Percentiles rank a stretch among this genome's conserved stretches.
These are phyloP conservation scores for Ianthella basta DNA, from an alignment of 37 sponge, comb jelly and placozoan species.

Conservation along the genomic window DNA sequence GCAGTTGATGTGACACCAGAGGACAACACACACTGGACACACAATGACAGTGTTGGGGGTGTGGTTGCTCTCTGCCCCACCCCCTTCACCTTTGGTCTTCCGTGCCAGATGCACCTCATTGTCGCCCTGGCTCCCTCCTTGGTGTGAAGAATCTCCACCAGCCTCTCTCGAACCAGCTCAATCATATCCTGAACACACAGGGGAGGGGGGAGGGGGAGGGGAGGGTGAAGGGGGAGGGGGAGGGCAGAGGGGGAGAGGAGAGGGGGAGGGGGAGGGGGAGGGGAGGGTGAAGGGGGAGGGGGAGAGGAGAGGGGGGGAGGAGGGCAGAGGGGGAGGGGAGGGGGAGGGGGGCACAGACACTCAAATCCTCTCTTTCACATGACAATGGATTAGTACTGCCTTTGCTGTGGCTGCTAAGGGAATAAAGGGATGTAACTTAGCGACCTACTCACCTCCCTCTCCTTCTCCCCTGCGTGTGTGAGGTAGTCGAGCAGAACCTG, in stretches of 20 bases:
- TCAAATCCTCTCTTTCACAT: too few species aligned
- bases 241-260: constrained; percentile 36
- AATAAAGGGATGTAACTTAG: too few species aligned
- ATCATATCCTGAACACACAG: constrained; percentile 84
- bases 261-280: background rate
- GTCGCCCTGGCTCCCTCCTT: constrained; percentile 66
- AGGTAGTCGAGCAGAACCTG: constrained; percentile 81
- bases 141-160: constrained; percentile 47
- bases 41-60: background rate
- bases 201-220: background rate
- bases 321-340: background rate
- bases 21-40: background rate
- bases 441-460: constrained; percentile 60
- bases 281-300: background rate
- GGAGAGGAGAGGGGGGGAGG: background rate
- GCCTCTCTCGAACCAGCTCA: constrained; percentile 72
- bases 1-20: too few species aligned
- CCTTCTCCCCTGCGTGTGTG: constrained; percentile 44
- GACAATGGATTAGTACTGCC: too few species aligned
- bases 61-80: too few species aligned
- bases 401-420: too few species aligned
- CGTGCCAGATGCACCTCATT: constrained; percentile 89
- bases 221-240: background rate
- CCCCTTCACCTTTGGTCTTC: constrained; percentile 90
- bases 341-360: background rate